Evolutionary conservation across 2,888 invertebrate genomes (phyloP).

Genomic region (Thumatha senex): DNA sequence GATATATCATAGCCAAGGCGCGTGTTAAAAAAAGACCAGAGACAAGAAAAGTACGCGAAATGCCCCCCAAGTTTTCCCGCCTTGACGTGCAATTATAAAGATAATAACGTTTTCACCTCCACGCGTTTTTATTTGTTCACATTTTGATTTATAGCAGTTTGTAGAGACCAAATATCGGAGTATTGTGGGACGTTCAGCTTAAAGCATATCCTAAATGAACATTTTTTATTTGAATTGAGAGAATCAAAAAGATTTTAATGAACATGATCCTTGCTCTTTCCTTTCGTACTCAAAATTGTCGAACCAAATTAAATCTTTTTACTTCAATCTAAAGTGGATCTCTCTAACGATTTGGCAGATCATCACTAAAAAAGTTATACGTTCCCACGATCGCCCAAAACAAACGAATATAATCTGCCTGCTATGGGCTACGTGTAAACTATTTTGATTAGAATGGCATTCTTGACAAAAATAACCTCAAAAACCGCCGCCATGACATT

Average conservation of each 20-base stretch:
- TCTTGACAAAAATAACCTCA: conserved; percentile 68
- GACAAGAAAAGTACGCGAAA: conserved; percentile 53
- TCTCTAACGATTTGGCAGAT: conserved; percentile 33
- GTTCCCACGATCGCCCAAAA: conserved; percentile 64
- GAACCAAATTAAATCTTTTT: conserved; percentile 38
- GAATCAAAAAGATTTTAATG: conserved; percentile 28
- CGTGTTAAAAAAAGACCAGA: conserved; percentile 55
- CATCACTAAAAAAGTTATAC: conserved; percentile 46
- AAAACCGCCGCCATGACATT: conserved; percentile 68
- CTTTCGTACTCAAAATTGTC: conserved; percentile 15
- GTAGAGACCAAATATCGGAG: conserved; percentile 45
- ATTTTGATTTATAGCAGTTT: conserved; percentile 77
- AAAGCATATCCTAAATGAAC: conserved; percentile 25
- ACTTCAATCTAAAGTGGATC: conserved; percentile 41
- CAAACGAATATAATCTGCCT: conserved; percentile 50
- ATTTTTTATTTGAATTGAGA: conserved; percentile 27
- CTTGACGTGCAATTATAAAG: conserved; percentile 83
- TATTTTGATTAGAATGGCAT: conserved; percentile 83
- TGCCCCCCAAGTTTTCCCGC: conserved; percentile 62
- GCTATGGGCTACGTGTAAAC: conserved; percentile 69
- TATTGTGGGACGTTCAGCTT: conserved; percentile 29
- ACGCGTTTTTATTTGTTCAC: conserved; percentile 76
- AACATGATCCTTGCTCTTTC: conserved; percentile 15
- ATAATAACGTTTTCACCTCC: conserved; percentile 82
- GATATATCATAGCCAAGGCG: conserved; percentile 72